Base-by-base conservation (phyloP, 2,113 vertebrate genomes). In the Silurus glanis region DNA sequence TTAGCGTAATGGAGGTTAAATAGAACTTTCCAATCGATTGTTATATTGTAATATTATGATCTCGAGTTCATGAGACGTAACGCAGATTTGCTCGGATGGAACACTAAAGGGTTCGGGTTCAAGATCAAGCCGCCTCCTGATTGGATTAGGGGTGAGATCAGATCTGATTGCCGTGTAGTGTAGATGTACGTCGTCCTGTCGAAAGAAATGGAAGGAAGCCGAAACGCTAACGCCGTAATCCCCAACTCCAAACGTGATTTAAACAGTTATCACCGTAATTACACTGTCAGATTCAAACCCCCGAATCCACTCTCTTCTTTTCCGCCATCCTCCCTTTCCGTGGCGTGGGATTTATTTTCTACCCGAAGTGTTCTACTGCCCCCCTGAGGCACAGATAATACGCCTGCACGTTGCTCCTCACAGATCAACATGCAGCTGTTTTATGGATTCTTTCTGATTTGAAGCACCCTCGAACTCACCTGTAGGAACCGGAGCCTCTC, bases 401-500 rank as follows among this genome's bases (percentile, higher is more conserved):
- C 9, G 10, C 12, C 28, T 58, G 14, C 9, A 28, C 58, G 23
- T 9, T 17, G 3, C 45, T 81, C 37, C 45, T 49, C 28, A 55
- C 16, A 56, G 47, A 71, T n/a, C 6, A 72, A 83, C 19, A 83
- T 61, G 16, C n/a, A 64, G 72, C 2, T 47, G 13, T 47, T 16
- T 47, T 23, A 16, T 9, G 21, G 62, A 28, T 37, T 67, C 37
- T 1, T 37, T 37, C 37, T 37, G 37, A 37, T 37, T 37, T 37
- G 37, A 37, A 37, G 37, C 37, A 37, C 37, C 37, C 21, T 1
- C 37, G 59, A 49, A 28, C 67, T 83, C 51, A 97, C 97, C 96
- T 97, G 94, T 75, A 98, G 91, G 94, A 97, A 97, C 74, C 89
- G 92, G 6, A 98, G 92, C 80, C 97, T 93, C 12, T 94, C 89